A percentile compares a stretch with the other conserved stretches of the same genome.
Evolutionary conservation across 2,113 vertebrate genomes (phyloP).

Genomic region (Blennius ocellaris): DNA sequence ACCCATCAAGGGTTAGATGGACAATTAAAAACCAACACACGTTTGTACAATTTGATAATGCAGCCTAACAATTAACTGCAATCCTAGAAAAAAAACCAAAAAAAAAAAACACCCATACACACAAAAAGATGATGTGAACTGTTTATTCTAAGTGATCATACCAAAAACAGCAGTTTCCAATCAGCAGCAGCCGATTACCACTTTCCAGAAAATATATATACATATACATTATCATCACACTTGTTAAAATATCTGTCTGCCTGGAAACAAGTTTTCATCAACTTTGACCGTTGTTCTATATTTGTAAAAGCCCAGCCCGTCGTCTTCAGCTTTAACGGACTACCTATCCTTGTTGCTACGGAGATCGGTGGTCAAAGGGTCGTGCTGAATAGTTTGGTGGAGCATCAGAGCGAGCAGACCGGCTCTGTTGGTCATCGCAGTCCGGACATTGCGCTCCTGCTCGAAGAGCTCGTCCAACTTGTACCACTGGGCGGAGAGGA

Average conservation of each 20-base stretch:
- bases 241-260: conserved; percentile 55
- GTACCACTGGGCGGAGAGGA: conserved; percentile 86
- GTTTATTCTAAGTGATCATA: conserved; percentile 53
- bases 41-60: no score
- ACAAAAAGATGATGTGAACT: neutral
- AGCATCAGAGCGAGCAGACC: conserved; percentile 93
- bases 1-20: no score
- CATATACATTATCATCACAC: conserved; percentile 58
- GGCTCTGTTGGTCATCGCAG: conserved; percentile 94
- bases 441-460: conserved; percentile 93
- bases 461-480: conserved; percentile 95
- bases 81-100: no score
- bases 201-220: conserved; percentile 45
- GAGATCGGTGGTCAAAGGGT: conserved; percentile 91
- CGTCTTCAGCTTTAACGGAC: conserved; percentile 22
- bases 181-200: conserved; percentile 25
- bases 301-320: no score
- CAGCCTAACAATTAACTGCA: no score
- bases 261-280: conserved; percentile 45
- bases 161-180: conserved; percentile 44
- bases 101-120: no score
- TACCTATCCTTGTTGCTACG: conserved; percentile 90
- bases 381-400: conserved; percentile 94
- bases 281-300: conserved; percentile 4
- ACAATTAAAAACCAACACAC: no score